Evolutionary conservation across 2,888 invertebrate species (phyloP).

Genomic region (Laspeyria flexula): DNA sequence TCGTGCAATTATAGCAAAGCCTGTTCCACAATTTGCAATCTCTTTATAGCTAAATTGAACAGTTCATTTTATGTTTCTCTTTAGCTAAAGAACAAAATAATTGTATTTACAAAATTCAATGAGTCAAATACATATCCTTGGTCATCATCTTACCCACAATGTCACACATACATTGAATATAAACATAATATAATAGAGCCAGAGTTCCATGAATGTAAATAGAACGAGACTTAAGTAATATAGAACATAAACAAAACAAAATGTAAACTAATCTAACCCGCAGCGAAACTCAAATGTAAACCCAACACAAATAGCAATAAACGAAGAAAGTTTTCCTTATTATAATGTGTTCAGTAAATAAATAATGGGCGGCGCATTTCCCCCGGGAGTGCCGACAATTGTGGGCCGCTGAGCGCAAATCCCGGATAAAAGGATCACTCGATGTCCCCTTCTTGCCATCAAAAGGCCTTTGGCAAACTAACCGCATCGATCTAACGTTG

Average conservation of each 20-base stretch:
- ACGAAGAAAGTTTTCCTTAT: constrained; percentile 25
- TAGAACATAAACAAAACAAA: neutral
- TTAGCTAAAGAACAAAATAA: too few relatives aligned
- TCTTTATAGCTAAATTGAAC: neutral
- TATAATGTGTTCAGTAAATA: constrained; percentile 36
- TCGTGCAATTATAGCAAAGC: neutral
- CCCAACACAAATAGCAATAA: constrained; percentile 19
- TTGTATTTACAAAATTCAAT: too few relatives aligned
- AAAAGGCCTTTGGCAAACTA: constrained; percentile 3
- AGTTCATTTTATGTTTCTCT: too few relatives aligned
- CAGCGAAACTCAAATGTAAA: constrained; percentile 2
- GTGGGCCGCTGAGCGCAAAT: constrained; percentile 20
- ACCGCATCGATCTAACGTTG: constrained; percentile 3
- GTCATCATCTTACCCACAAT: too few relatives aligned
- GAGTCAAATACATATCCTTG: too few relatives aligned
- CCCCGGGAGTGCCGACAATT: constrained; percentile 28
- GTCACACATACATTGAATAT: too few relatives aligned
- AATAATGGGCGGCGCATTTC: constrained; percentile 31
- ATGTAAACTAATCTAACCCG: neutral
- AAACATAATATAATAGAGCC: too few relatives aligned
- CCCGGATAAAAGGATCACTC: constrained; percentile 30
- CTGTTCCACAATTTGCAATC: neutral
- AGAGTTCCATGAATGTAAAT: too few relatives aligned
- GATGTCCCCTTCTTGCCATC: constrained; percentile 25
- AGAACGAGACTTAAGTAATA: too few relatives aligned